These are phyloP conservation scores for Leptobrachium leishanense DNA, from an alignment of 2,113 vertebrate genomes.

Conservation along the genomic window DNA sequence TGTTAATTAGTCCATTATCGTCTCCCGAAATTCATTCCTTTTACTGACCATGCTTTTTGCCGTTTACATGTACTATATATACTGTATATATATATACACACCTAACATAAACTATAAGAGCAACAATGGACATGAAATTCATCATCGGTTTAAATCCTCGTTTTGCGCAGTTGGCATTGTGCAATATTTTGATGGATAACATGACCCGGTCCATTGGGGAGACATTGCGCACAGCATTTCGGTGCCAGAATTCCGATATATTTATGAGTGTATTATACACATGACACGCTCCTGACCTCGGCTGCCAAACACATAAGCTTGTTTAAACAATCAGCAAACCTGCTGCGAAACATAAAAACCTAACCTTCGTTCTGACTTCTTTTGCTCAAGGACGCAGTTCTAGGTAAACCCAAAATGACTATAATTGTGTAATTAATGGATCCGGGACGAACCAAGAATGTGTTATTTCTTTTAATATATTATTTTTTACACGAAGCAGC, in stretches of 20 bases:
- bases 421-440: slow-evolving; percentile 13
- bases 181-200: neutral
- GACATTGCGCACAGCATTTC: neutral
- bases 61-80: no score
- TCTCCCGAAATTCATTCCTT: no score
- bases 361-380: neutral
- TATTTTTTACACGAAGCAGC: neutral
- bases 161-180: neutral
- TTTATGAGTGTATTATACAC: neutral
- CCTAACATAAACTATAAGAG: neutral
- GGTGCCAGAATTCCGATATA: neutral
- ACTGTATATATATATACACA: no score
- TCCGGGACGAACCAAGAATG: neutral
- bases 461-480: neutral
- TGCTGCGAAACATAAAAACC: neutral
- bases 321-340: slow-evolving; percentile 6
- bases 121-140: neutral
- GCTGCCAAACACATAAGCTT: slow-evolving; percentile 9
- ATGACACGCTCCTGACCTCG: neutral
- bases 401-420: slow-evolving; percentile 11
- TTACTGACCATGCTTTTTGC: no score
- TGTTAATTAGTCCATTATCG: no score
- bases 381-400: neutral
- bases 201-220: slow-evolving; percentile 2
- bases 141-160: neutral